Base-by-base conservation (phyloP, 2,888 invertebrate genomes). In the Oegoconia quadripuncta region DNA sequence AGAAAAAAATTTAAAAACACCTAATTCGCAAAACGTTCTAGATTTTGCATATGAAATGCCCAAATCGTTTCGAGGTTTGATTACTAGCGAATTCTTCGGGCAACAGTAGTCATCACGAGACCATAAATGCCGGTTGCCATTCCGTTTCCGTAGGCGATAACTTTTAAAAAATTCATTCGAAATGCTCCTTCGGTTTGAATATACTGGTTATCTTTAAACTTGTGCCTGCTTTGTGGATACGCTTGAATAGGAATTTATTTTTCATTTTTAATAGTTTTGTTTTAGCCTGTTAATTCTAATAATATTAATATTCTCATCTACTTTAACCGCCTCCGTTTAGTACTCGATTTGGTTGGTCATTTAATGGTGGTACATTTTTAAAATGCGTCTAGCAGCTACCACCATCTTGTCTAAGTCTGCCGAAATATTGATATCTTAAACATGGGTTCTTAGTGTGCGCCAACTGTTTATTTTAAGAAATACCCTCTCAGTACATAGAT, bases 111-210 rank as follows among this genome's bases (percentile, higher is more conserved):
- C 71, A 71, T 69, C 70, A 70, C 44, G 50, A 51, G 48, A 64
- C 64, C 55, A 52, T 70, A 77, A 79, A 68, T 63, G 66, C 52
- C 44, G 62, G 70, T 64, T 75, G 64, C 70, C 71, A 76, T 72
- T 76, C 52, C 46, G 40, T 60, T 70, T 63, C 80, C 76, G 59
- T 54, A 64, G 77, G 77, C 76, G 58, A 62, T 74, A 57, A 59
- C 55, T 55, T 38, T 59, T 49, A n/a, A 37, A 60, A 62, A 66
- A 59, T 59, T 55, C 60, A 64, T 52, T 52, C 49, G 52, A 20
- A 17, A 30, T 42, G 39, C 41, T 34, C 34, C 32, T 35, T 33
- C 30, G 31, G 22, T 27, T 39, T 28, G 31, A 30, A 15, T 8
- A 16, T 14, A 16, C 29, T 15, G 13, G 15, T 15, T 29, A 16